These are phyloP conservation scores for Smithornis capensis DNA, from an alignment of 2,113 vertebrate species.

Conservation along the genomic window DNA sequence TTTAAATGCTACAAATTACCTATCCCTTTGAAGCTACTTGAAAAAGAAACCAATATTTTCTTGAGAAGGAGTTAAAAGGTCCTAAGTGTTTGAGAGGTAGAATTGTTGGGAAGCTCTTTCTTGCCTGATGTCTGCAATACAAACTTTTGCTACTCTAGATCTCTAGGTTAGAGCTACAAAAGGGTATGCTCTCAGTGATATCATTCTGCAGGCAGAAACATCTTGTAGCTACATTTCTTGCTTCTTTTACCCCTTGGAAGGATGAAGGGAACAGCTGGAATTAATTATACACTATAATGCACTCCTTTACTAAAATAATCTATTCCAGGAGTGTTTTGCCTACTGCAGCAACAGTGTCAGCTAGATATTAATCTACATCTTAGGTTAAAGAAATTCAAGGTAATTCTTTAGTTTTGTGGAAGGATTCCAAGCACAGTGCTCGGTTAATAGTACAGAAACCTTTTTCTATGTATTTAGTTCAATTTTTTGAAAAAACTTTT, in stretches of 20 bases:
- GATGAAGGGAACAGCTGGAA: neutral
- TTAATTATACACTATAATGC: neutral
- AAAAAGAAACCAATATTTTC: neutral
- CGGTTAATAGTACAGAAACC: neutral
- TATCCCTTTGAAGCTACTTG: neutral
- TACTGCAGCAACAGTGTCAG: neutral
- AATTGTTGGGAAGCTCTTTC: neutral
- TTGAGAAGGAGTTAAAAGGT: neutral
- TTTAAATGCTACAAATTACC: neutral
- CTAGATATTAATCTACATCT: neutral
- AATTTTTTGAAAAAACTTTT: neutral
- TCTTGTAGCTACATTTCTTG: neutral
- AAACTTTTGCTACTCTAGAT: neutral
- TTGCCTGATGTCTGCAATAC: rapidly evolving
- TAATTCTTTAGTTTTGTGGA: neutral
- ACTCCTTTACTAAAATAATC: neutral
- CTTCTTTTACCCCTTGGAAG: neutral
- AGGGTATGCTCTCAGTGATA: neutral
- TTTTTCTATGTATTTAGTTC: neutral
- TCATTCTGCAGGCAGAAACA: neutral
- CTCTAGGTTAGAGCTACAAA: neutral
- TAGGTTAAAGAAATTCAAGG: neutral
- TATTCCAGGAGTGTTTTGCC: neutral
- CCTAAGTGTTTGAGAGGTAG: neutral
- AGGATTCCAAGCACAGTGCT: neutral